Evolutionary conservation across 1,140 invertebrate genomes (phyloP), one percentile per base, ranked within the genome.

Genomic region (Ectropis grisescens): DNA sequence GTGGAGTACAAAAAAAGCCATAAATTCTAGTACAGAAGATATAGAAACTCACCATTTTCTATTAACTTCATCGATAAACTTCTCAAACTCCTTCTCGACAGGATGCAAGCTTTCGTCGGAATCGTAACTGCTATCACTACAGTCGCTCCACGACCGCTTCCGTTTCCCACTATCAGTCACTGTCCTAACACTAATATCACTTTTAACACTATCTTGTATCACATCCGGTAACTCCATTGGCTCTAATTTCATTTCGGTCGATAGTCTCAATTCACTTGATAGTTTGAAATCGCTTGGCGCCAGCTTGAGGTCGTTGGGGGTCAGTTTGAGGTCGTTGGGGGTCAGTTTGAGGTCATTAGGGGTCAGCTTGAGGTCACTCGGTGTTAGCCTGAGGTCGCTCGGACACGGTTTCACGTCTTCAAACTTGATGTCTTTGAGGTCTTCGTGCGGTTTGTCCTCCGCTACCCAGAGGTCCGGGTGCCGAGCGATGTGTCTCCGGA

Each of bases 31-130:
- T n/a, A n/a, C n/a, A n/a, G n/a, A n/a, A n/a, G n/a, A n/a, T n/a
- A n/a, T n/a, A n/a, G n/a, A n/a, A 33, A 57, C 68, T 62, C 25
- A 80, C 75, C 75, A 80, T 64, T 80, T 70, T 32, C 61, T 71
- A 54, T 71, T 70, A 16, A 78, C 70, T 31, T 80, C 70, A 25
- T 57, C 57, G 44, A 78, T 59, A 29, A 78, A 75, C 40, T 57
- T 54, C 38, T 72, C 66, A 37, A 80, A 80, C 44, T 78, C 67
- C 24, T 43, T 50, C 45, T 80, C 75, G 0, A 74, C 71, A 0
- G 75, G 75, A 27, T 66, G 55, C 35, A 80, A 36, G 23, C 62
- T 70, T 13, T 66, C 64, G n/a, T 75, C 69, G 0, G 64, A 68
- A 33, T 80, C 68, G 27, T 66, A 68, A 27, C 66, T 72, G 33